Conservation (phyloP, 2,888 invertebrate genomes). For the Timandra comae region DNA sequence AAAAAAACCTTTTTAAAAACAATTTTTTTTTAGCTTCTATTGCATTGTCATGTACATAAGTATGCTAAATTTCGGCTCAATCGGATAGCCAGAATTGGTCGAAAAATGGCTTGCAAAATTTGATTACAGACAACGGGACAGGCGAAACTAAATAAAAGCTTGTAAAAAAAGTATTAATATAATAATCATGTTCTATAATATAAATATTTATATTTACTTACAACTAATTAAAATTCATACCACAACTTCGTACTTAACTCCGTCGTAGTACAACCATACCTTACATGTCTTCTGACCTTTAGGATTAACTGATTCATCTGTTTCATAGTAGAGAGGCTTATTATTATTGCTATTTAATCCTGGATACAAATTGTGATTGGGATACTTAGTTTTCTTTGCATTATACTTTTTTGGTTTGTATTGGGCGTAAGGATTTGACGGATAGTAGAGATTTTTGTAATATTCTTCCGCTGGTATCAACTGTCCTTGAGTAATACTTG, state of each 20-base stretch:
- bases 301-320: constrained; percentile 30
- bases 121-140: no score
- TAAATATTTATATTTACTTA: no score
- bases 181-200: no score
- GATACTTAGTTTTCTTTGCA: constrained; percentile 13
- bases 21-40: no score
- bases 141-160: no score
- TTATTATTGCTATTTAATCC: constrained; percentile 14
- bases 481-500: constrained; percentile 12
- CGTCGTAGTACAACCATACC: constrained; percentile 54
- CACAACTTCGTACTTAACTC: constrained; percentile 51
- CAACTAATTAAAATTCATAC: no score
- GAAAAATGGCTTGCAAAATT: no score
- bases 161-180: no score
- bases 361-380: constrained; percentile 10
- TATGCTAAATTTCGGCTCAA: no score
- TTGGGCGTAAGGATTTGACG: constrained; percentile 1
- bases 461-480: constrained; percentile 9
- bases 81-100: no score
- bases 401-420: constrained; percentile 7
- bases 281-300: constrained; percentile 42
- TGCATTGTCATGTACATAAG: no score
- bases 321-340: constrained; percentile 35
- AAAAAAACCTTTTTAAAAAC: no score
- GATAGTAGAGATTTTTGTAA: neutral